phyloP scores from a whole-genome alignment of 2,113 vertebrate species.

The Entelurus aequoreus region DNA sequence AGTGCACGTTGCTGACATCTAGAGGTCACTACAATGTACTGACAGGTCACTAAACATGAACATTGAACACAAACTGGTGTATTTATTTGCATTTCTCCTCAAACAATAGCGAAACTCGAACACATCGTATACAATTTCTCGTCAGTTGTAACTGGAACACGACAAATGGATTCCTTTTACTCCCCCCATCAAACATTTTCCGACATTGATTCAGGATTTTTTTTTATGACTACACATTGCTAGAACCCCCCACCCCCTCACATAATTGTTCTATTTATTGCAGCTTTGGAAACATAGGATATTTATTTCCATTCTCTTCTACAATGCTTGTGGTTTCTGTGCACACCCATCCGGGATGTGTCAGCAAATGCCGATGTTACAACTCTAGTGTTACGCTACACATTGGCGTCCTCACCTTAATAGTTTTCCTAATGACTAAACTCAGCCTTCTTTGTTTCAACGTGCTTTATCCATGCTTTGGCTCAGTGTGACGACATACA shows the following conservation, averaged over 20 bases:
- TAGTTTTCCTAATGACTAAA: no score
- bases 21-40: neutral
- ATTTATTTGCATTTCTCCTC: neutral
- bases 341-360: neutral
- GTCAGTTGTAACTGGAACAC: neutral
- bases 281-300: neutral
- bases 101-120: neutral
- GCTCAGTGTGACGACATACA: no score
- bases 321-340: no score
- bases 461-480: no score
- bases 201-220: no score
- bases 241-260: no score
- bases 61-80: neutral
- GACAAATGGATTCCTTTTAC: no score
- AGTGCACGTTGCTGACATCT: neutral
- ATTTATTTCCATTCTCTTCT: neutral
- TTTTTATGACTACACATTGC: no score
- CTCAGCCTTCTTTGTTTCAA: no score
- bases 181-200: no score
- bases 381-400: neutral
- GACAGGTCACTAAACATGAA: neutral
- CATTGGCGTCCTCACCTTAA: no score
- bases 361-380: neutral
- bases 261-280: neutral
- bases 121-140: neutral